Percentiles rank a stretch among this genome's conserved stretches.
Evolutionary conservation across 2,113 vertebrate genomes (phyloP).

Genomic region (Sebastes schlegelii): DNA sequence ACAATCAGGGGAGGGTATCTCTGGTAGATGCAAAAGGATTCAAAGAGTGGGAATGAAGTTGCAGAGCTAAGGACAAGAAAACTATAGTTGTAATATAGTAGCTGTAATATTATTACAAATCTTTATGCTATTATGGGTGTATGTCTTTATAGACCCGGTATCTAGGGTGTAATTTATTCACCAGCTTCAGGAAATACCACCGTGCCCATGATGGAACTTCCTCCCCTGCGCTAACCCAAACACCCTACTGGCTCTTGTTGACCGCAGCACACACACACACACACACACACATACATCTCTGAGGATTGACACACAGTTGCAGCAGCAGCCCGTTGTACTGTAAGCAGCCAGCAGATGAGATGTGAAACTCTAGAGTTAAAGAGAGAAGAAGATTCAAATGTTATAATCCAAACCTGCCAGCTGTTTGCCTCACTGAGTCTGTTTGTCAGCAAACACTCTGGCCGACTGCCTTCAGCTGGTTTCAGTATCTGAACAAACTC

Average conservation of each 20-base stretch:
- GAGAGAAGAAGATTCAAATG: not conserved
- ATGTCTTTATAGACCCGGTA: conserved; percentile 17
- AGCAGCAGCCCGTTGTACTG: not conserved
- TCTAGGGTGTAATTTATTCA: conserved; percentile 63
- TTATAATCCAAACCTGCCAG: not conserved
- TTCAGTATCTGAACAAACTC: conserved; percentile 8
- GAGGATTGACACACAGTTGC: conserved; percentile 34
- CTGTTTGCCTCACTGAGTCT: not conserved
- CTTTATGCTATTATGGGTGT: not conserved
- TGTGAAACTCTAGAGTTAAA: not conserved
- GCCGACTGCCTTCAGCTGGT: not conserved
- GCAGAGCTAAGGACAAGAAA: not conserved
- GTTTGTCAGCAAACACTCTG: conserved; percentile 10
- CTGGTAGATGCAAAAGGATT: not conserved
- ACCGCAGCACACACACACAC: conserved; percentile 23
- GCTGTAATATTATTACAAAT: not conserved
- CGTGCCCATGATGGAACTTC: conserved; percentile 71
- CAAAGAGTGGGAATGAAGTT: not conserved
- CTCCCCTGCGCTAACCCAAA: conserved; percentile 72
- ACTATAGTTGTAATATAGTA: not conserved
- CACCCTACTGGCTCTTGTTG: conserved; percentile 42
- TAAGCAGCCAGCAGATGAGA: not conserved
- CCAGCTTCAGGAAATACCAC: conserved; percentile 81
- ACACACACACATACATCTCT: conserved; percentile 5
- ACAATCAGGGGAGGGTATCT: conserved; percentile 1